phyloP scores from a whole-genome alignment of 2,888 invertebrate species.

The Machimus atricapillus region DNA sequence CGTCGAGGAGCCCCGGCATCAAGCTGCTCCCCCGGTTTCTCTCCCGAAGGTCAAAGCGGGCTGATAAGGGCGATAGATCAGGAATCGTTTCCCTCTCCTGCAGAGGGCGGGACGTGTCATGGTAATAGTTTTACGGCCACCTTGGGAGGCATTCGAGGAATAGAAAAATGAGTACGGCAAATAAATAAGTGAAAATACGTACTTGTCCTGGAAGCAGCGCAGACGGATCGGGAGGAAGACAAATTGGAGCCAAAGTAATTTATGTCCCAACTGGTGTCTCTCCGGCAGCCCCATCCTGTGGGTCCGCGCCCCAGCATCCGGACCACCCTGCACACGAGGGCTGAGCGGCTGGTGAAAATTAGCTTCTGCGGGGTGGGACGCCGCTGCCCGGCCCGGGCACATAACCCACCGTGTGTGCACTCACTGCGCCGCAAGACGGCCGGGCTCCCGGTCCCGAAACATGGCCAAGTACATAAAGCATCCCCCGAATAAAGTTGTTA shows the following conservation, averaged over 20 bases:
- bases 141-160: constrained; percentile 43
- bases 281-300: background rate
- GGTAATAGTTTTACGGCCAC: constrained; percentile 46
- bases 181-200: constrained; percentile 39
- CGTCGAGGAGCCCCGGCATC: background rate
- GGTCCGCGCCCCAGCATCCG: background rate
- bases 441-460: background rate
- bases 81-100: background rate
- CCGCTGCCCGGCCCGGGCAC: background rate
- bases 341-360: background rate
- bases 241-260: constrained; percentile 38
- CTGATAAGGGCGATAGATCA: background rate
- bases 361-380: background rate
- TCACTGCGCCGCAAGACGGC: background rate
- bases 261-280: constrained; percentile 37
- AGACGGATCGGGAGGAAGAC: constrained; percentile 40
- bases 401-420: background rate
- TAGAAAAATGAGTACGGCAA: constrained; percentile 36
- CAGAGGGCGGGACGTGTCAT: constrained; percentile 27
- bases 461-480: background rate
- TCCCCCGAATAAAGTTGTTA: constrained; percentile 16
- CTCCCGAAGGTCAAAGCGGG: background rate
- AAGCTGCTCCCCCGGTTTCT: background rate
- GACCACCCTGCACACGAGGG: background rate
- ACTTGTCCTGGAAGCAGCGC: background rate